Evolutionary conservation across 2,797 vertebrate genomes (phyloP).

Genomic region (Erithacus rubecula): DNA sequence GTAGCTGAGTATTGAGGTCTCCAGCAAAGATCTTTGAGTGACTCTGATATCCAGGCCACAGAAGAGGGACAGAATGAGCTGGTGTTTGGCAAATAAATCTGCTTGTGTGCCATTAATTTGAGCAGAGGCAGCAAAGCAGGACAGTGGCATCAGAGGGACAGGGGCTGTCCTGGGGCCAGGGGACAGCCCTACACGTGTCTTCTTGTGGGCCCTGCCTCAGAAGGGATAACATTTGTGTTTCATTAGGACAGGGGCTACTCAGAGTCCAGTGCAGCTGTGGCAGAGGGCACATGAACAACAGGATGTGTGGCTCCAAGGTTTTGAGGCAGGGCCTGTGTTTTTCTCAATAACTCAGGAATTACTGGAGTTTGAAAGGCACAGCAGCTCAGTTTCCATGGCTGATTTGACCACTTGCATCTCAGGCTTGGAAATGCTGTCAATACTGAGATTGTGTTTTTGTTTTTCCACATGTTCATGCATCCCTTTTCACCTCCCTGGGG

Average conservation of each 20-base stretch:
- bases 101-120: not conserved
- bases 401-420: not conserved
- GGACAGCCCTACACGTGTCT: too few species aligned
- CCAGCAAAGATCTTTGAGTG: not conserved
- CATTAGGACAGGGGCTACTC: not conserved
- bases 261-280: not conserved
- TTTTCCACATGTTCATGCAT: not conserved
- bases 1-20: not conserved
- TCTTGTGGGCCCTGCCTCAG: not conserved
- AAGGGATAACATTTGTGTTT: not conserved
- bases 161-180: not conserved
- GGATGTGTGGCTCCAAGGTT: not conserved
- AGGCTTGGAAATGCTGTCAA: not conserved
- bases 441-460: accelerated
- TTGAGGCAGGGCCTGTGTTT: not conserved
- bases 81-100: not conserved
- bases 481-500: not conserved
- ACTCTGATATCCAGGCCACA: not conserved
- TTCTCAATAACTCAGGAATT: not conserved
- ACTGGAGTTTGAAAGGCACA: not conserved
- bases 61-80: not conserved
- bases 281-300: not conserved
- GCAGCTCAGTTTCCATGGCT: not conserved
- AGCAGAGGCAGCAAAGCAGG: not conserved
- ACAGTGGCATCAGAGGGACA: not conserved